Base-by-base conservation (phyloP, 2,797 vertebrate species). In the Bufotes viridis region DNA sequence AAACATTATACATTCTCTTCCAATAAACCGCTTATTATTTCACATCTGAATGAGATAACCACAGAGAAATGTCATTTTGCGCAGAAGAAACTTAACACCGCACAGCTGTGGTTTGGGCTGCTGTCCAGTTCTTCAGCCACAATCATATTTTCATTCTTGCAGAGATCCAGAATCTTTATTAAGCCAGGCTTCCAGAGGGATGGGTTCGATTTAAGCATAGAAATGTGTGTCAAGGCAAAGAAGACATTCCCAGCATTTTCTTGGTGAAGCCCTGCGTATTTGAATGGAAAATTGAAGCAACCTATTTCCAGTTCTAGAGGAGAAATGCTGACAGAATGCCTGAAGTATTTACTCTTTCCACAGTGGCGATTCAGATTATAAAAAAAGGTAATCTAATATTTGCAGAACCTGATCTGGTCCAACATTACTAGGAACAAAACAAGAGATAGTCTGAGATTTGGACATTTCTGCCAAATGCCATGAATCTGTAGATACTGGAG, bases 31-130 rank as follows among this genome's bases (percentile, higher is more conserved):
- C 0, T 2, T 90, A 90, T 91, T 94, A 93, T 92, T 90, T 91
- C 91, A 75, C 89, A 74, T 83, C 87, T 91, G 87, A 90, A 90
- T 91, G 88, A 91, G 90, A 85, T 90, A 92, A 93, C 86, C 90
- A 63, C 91, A 87, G 85, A 93, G 92, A 93, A 93, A 92, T 92
- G 90, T 90, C 0, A 80, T 78, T 86, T 85, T 89, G 84, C 75
- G 24, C 61, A 83, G 55, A 26, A 63, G 88, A 86, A 89, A 89
- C 84, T 14, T 70, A 89, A 89, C 80, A 78, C 84, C 55, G 72
- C 70, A 78, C 93, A 94, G 91, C 91, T 94, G 92, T 69, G 91
- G 86, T 88, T 88, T 0, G 81, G 93, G 92, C 91, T 11, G 72
- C 65, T 75, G 84, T 91, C 92, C 93, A 93, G 92, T 90, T 91